phyloP scores from a whole-genome alignment of 2,888 invertebrate species.

The Yponomeuta cagnagella region DNA sequence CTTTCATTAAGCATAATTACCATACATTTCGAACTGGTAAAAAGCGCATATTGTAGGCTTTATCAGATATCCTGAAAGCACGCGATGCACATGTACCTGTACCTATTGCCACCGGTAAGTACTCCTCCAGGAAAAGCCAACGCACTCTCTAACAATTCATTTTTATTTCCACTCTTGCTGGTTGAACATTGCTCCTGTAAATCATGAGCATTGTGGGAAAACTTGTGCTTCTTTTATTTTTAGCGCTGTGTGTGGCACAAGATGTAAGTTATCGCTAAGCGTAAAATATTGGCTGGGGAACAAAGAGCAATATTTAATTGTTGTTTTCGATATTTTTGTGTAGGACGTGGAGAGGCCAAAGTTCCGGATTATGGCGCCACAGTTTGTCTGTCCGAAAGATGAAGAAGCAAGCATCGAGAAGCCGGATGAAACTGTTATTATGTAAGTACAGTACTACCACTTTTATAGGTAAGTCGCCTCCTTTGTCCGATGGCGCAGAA shows the following conservation, averaged over 20 bases:
- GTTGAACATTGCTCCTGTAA: not conserved
- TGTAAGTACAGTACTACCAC: constrained; percentile 31
- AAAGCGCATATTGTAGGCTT: not conserved
- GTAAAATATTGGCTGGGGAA: not conserved
- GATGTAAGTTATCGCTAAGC: not conserved
- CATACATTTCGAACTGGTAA: not conserved
- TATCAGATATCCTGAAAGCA: not conserved
- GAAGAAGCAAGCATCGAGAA: constrained; percentile 34
- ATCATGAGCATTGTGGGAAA: not conserved
- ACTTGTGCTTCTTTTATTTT: not conserved
- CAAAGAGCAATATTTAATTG: not conserved
- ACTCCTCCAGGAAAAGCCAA: not conserved
- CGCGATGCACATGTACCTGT: not conserved
- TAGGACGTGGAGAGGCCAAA: constrained; percentile 21
- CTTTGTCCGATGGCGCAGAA: too few relatives aligned
- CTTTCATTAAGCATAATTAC: not conserved
- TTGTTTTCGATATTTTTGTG: not conserved
- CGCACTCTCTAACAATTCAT: not conserved
- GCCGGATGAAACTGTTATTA: constrained; percentile 42
- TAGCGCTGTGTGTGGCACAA: not conserved
- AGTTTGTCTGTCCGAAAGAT: constrained; percentile 48
- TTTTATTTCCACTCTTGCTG: not conserved
- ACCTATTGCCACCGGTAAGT: not conserved
- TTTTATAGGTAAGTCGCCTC: too few relatives aligned
- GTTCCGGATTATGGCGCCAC: constrained; percentile 47